Evolutionary conservation across 2,797 vertebrate species (phyloP), one percentile per base, ranked within the genome.

Genomic region (Adelosebastes latens): DNA sequence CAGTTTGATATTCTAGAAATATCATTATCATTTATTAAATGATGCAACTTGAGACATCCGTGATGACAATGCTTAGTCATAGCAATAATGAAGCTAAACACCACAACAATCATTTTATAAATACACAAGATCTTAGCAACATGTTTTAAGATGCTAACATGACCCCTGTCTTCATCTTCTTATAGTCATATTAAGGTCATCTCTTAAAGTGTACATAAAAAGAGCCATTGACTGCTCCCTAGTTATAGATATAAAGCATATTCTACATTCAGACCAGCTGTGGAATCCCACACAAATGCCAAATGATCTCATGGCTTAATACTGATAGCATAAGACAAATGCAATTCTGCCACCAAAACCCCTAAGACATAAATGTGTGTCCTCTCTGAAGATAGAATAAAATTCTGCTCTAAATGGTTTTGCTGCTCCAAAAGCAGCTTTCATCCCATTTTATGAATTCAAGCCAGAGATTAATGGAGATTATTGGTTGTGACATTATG

Each of bases 401-500:
- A 55, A 83, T 29, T 78, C 60, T 56, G 56, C 7, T 81, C 75
- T 56, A 77, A 79, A 83, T 74, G 74, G 70, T 84, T 88, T 77
- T 46, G 13, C 60, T 75, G 49, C 65, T 67, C 60, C 56, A 71
- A 86, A 88, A 80, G 76, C 80, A 71, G 78, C 83, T 86, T 87
- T 89, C 6, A 87, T 79, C 27, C 73, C 74, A 36, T 73, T 87
- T 77, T 70, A 52, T 80, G 58, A 83, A 79, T 85, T 84, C 60
- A 83, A 81, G 34, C 67, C 68, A 76, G 80, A 89, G 87, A 91
- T 91, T 91, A 87, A 77, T 74, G 72, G 72, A 89, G 88, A 92
- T 90, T 87, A 92, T 75, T 69, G 72, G 66, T 82, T 85, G 75
- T 53, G 74, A 88, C 85, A 86, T 83, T 81, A 77, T 77, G 81